Evolutionary conservation across 2,888 invertebrate species (phyloP).

Genomic region (Drosophila anomelani): DNA sequence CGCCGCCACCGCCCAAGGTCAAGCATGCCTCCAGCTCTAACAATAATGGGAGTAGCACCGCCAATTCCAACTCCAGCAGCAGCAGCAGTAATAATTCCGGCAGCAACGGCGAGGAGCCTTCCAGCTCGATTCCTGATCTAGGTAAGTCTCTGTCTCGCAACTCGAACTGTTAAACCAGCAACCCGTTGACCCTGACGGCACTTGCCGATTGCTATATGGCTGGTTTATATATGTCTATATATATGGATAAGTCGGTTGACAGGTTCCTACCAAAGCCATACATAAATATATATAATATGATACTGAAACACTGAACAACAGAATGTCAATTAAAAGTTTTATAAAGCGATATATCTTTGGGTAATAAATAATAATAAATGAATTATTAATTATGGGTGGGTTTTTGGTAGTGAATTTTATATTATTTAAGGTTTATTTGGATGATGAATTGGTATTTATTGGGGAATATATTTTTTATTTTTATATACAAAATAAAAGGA

Average conservation of each 20-base stretch:
- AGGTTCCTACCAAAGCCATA: slow-evolving; percentile 27
- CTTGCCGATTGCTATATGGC: slow-evolving; percentile 50
- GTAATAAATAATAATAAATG: too few species aligned
- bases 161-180: slow-evolving; percentile 39
- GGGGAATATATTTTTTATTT: too few species aligned
- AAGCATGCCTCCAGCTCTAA: slow-evolving; percentile 74
- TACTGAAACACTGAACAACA: slow-evolving; percentile 19
- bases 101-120: slow-evolving; percentile 88
- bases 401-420: not conserved
- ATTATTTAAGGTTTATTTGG: not conserved
- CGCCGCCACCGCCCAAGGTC: slow-evolving; percentile 84
- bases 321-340: not conserved
- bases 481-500: too few species aligned
- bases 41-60: slow-evolving; percentile 33
- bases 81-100: slow-evolving; percentile 35
- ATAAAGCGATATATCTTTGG: not conserved
- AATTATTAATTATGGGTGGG: too few species aligned
- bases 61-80: slow-evolving; percentile 28
- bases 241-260: slow-evolving; percentile 23
- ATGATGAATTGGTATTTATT: not conserved
- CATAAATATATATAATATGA: slow-evolving; percentile 4
- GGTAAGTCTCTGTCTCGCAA: slow-evolving; percentile 86
- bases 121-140: slow-evolving; percentile 94
- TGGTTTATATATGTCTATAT: not conserved
- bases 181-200: slow-evolving; percentile 71